phyloP scores from a whole-genome alignment of 2,888 invertebrate species.

The Stegana nigrithorax region DNA sequence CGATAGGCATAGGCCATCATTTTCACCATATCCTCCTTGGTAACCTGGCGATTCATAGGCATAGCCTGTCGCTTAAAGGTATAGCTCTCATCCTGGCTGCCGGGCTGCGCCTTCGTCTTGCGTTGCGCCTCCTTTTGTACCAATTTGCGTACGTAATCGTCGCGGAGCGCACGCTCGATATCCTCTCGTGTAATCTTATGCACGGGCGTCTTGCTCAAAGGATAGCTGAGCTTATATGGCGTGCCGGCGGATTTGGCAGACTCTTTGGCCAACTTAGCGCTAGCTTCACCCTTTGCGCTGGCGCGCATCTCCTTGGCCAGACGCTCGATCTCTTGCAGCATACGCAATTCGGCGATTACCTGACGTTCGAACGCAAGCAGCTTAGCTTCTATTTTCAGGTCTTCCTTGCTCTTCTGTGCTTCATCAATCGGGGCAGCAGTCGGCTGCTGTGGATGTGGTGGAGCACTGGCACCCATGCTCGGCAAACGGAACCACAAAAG shows the following conservation, averaged over 20 bases:
- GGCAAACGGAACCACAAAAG: constrained; percentile 60
- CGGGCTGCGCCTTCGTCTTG: constrained; percentile 27
- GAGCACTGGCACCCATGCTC: background rate
- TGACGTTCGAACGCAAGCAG: constrained; percentile 53
- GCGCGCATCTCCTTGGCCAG: constrained; percentile 55
- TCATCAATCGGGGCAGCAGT: background rate
- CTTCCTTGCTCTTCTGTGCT: constrained; percentile 32
- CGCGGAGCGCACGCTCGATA: constrained; percentile 59
- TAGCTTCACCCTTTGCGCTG: constrained; percentile 23
- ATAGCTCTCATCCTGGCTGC: background rate
- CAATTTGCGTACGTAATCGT: constrained; percentile 57
- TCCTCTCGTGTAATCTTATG: constrained; percentile 61
- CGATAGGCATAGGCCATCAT: constrained; percentile 60
- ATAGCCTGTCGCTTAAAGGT: constrained; percentile 45
- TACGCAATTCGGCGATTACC: constrained; percentile 51
- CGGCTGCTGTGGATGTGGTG: background rate
- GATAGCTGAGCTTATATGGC: constrained; percentile 41
- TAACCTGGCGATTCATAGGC: constrained; percentile 26
- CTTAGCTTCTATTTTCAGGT: constrained; percentile 45
- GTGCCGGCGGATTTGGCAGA: background rate
- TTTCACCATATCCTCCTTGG: constrained; percentile 54
- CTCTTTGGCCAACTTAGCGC: constrained; percentile 16
- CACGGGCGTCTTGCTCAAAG: constrained; percentile 53
- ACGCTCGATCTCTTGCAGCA: constrained; percentile 55
- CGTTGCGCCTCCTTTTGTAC: constrained; percentile 49